These are phyloP conservation scores for Thryonomys swinderianus DNA, from an alignment of 2,113 vertebrate genomes.

Conservation along the genomic window DNA sequence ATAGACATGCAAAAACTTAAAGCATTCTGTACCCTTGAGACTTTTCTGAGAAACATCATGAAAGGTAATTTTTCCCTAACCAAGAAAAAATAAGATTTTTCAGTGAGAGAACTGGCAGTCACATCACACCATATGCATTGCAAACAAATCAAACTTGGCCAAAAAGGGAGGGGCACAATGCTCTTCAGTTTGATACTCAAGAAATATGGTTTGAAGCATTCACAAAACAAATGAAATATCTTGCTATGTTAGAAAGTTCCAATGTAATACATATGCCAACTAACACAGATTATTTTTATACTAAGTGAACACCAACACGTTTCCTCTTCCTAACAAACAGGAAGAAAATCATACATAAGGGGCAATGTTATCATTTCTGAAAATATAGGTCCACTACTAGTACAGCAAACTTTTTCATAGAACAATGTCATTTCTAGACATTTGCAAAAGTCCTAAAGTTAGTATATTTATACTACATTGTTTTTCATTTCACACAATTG, in stretches of 20 bases:
- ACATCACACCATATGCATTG: background rate
- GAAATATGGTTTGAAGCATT: background rate
- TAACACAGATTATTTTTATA: background rate
- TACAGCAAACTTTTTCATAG: background rate
- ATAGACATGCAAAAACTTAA: background rate
- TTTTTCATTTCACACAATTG: background rate
- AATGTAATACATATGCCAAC: background rate
- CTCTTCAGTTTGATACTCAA: background rate
- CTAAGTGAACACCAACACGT: background rate
- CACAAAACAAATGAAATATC: background rate
- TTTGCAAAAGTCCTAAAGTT: background rate
- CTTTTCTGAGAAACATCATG: background rate
- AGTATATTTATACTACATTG: background rate
- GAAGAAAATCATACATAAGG: background rate
- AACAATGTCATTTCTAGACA: background rate
- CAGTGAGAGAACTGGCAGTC: background rate
- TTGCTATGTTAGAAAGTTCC: background rate
- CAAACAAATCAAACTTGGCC: background rate
- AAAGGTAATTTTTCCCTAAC: background rate
- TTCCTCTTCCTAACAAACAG: background rate
- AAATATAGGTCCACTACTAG: background rate
- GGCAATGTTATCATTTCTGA: background rate
- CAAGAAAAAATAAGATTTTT: background rate
- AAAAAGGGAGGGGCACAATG: background rate
- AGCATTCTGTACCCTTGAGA: background rate